Percentiles rank a stretch among this genome's conserved stretches.
Evolutionary conservation across 2,888 invertebrate species (phyloP).

Genomic region (Parascotia fuliginaria): DNA sequence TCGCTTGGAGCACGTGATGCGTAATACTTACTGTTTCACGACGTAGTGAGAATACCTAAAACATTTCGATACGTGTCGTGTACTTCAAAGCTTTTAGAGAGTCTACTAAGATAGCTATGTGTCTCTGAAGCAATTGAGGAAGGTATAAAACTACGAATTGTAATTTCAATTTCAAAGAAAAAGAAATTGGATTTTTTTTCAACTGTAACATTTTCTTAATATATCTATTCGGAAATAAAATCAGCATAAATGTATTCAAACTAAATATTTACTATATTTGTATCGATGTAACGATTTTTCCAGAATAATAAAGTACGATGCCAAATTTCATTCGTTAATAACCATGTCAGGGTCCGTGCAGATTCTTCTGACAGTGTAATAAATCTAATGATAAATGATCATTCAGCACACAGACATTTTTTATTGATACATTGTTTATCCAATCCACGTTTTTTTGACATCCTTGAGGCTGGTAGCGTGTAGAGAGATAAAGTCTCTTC

Average conservation of each 20-base stretch:
- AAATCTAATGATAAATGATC: slow-evolving; percentile 44
- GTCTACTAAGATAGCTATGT: slow-evolving; percentile 19
- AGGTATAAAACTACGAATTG: slow-evolving; percentile 24
- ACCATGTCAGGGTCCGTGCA: slow-evolving; percentile 35
- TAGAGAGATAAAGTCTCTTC: slow-evolving; percentile 31
- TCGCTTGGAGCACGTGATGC: slow-evolving; percentile 25
- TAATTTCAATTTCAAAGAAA: slow-evolving; percentile 8
- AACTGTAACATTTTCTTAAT: slow-evolving; percentile 7
- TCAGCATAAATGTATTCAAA: slow-evolving; percentile 11
- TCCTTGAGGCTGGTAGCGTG: slow-evolving; percentile 27
- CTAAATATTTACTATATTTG: slow-evolving; percentile 23
- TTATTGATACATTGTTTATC: slow-evolving; percentile 22
- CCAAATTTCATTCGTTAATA: slow-evolving; percentile 42
- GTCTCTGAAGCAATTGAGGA: slow-evolving; percentile 25
- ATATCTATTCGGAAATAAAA: slow-evolving; percentile 10
- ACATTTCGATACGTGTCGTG: slow-evolving; percentile 36
- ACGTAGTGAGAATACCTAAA: slow-evolving; percentile 37
- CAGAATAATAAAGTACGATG: slow-evolving; percentile 37
- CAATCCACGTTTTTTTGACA: slow-evolving; percentile 28
- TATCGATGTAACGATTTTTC: slow-evolving; percentile 25
- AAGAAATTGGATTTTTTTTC: slow-evolving; percentile 2
- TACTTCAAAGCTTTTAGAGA: slow-evolving; percentile 36
- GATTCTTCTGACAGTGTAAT: slow-evolving; percentile 41
- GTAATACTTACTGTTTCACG: slow-evolving; percentile 30
- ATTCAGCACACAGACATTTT: slow-evolving; percentile 14